Evolutionary conservation across 2,888 invertebrate species (phyloP), one percentile per base, ranked within the genome.

Genomic region (Phortica okadai): DNA sequence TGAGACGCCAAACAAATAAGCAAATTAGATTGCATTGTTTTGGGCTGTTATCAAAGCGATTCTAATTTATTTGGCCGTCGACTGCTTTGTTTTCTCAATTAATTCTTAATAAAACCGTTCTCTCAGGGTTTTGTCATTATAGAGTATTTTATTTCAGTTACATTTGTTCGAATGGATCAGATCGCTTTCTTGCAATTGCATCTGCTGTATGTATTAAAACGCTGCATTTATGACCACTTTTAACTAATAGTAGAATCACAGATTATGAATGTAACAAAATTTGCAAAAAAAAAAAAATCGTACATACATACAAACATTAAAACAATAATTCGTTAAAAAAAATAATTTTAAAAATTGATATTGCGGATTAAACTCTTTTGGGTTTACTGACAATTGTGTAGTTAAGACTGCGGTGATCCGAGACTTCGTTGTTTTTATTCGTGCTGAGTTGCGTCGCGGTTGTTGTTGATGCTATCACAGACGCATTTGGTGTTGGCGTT

Each of bases 321-420:
- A 21, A 64, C n/a, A 73, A 42, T 50, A 64, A 76, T 64, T 76
- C 62, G n/a, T 50, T 72, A 25, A 45, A 25, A 54, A 74, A 54
- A 54, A 45, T 45, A 45, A 45, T 45, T 8, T 8, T 45, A 45
- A 45, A 45, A 45, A 10, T 45, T 45, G 10, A 45, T 74, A 80
- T 79, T 69, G 16, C 67, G n/a, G 16, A 25, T 91, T 93, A 96
- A 91, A 96, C 96, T 92, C 95, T 93, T 93, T 96, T 96, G 88
- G 96, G 95, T 92, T 96, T 96, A 90, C 96, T 96, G 76, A 97
- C 95, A 87, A 96, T 93, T 79, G 96, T 96, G 92, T 97, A 97
- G 87, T 95, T 95, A 80, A 94, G 94, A 75, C 96, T 94, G 87
- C 94, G 94, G 89, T 96, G 95, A 86, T 93, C 93, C 54, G 95